Evolutionary conservation across 1,140 invertebrate genomes (phyloP).

Genomic region (Neodiprion virginianus): DNA sequence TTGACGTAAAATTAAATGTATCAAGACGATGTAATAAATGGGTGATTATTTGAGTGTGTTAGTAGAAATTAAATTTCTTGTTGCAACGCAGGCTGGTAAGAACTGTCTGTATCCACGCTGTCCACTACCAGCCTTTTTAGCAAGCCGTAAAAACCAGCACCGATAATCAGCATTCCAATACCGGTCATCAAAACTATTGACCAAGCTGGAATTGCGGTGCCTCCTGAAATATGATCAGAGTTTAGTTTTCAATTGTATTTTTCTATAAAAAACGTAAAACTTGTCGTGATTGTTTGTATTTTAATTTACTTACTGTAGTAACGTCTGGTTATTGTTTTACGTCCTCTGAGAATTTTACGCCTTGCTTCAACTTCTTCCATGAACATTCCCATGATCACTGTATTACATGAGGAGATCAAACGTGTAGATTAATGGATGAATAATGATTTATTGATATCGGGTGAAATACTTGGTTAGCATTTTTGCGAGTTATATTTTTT

Average conservation of each 20-base stretch:
- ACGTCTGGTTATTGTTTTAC: constrained; percentile 74
- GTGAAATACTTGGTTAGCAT: constrained; percentile 1
- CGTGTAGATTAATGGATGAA: constrained; percentile 19
- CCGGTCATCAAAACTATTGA: constrained; percentile 72
- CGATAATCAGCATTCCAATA: constrained; percentile 69
- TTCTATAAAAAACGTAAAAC: constrained; percentile 13
- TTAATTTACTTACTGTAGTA: constrained; percentile 73
- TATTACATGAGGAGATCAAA: constrained; percentile 38
- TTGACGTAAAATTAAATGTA: background rate
- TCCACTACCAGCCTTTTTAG: constrained; percentile 71
- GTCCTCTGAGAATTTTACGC: constrained; percentile 75
- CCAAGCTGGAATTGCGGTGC: constrained; percentile 75
- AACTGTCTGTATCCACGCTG: constrained; percentile 36
- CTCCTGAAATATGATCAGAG: constrained; percentile 61
- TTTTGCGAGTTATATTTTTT: background rate
- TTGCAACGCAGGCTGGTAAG: constrained; percentile 54
- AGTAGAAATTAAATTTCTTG: constrained; percentile 44
- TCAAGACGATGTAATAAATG: background rate
- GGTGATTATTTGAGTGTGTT: background rate
- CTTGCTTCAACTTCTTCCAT: constrained; percentile 73
- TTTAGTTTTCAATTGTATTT: constrained; percentile 17
- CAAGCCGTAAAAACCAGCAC: constrained; percentile 70
- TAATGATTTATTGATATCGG: constrained; percentile 15
- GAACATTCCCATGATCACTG: constrained; percentile 70
- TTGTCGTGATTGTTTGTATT: constrained; percentile 17